A percentile compares a stretch with the other conserved stretches of the same genome.
phyloP scores from a whole-genome alignment of 1,140 invertebrate genomes.

The Palaemon carinicauda region DNA sequence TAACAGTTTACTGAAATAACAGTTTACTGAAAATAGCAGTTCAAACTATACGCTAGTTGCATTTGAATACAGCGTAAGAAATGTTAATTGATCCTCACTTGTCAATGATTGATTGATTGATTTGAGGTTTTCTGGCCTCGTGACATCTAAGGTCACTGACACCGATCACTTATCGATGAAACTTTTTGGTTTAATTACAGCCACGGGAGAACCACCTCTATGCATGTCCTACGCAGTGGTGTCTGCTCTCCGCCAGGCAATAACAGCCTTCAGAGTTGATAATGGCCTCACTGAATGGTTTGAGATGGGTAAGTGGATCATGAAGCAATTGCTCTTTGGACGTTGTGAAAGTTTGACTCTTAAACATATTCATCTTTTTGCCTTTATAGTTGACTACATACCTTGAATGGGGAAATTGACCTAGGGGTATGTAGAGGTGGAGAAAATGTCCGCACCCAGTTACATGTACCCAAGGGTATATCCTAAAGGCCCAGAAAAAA shows the following conservation, averaged over 20 bases:
- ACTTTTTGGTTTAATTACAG: slow-evolving; percentile 57
- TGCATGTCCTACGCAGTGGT: slow-evolving; percentile 60
- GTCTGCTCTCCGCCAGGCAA: slow-evolving; percentile 32
- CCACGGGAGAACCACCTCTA: slow-evolving; percentile 65
- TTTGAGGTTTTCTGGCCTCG: too few relatives aligned
- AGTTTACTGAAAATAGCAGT: background rate
- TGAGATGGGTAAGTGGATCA: slow-evolving; percentile 7
- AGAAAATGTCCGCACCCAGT: too few relatives aligned
- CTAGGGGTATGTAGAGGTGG: too few relatives aligned
- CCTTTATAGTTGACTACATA: too few relatives aligned
- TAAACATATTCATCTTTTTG: too few relatives aligned
- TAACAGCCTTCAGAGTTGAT: slow-evolving; percentile 26
- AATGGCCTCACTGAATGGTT: slow-evolving; percentile 17
- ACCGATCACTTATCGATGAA: too few relatives aligned
- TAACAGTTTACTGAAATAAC: too few relatives aligned
- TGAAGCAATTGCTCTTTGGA: background rate
- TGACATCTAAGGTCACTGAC: too few relatives aligned
- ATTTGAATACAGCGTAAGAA: background rate
- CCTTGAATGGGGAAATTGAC: too few relatives aligned
- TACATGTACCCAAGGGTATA: too few relatives aligned
- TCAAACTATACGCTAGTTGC: background rate
- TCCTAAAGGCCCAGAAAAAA: too few relatives aligned
- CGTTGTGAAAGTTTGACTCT: background rate
- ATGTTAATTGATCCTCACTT: background rate
- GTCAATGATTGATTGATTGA: too few relatives aligned